A percentile compares a stretch with the other conserved stretches of the same genome.
Conservation (phyloP, 2,888 invertebrate genomes). For the Rotaria macrura region DNA sequence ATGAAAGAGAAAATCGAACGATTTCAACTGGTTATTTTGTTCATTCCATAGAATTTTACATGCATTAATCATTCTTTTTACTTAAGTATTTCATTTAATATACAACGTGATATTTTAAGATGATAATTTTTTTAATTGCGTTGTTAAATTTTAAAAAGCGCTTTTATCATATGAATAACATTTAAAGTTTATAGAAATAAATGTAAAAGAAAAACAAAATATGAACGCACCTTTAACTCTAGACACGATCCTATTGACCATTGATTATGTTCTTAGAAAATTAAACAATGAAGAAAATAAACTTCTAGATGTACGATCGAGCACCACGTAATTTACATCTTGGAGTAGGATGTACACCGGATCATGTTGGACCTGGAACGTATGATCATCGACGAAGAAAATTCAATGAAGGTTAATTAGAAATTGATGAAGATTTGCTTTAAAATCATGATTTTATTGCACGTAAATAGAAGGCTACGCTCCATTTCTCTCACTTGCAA, state of each 20-base stretch:
- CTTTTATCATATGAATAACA: too few species aligned
- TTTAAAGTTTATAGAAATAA: too few species aligned
- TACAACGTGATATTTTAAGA: too few species aligned
- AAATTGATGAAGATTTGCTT: too few species aligned
- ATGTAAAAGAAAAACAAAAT: too few species aligned
- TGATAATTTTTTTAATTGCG: too few species aligned
- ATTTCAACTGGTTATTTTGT: neutral
- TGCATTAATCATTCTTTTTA: neutral
- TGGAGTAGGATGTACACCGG: neutral
- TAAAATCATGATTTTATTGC: too few species aligned
- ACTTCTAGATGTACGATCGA: neutral
- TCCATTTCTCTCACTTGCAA: constrained; percentile 48
- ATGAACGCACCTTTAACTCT: too few species aligned
- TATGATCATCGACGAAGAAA: neutral
- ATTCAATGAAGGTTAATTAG: neutral
- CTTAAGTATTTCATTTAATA: neutral
- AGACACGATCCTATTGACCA: too few species aligned
- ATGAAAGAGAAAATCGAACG: neutral
- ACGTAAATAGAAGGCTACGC: constrained; percentile 47
- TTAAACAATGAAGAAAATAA: too few species aligned
- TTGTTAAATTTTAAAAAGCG: too few species aligned
- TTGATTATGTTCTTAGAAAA: too few species aligned
- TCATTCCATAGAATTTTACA: neutral
- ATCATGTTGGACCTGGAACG: neutral
- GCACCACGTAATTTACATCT: neutral